phyloP scores from a whole-genome alignment of 2,113 vertebrate genomes.

The Ahaetulla prasina region DNA sequence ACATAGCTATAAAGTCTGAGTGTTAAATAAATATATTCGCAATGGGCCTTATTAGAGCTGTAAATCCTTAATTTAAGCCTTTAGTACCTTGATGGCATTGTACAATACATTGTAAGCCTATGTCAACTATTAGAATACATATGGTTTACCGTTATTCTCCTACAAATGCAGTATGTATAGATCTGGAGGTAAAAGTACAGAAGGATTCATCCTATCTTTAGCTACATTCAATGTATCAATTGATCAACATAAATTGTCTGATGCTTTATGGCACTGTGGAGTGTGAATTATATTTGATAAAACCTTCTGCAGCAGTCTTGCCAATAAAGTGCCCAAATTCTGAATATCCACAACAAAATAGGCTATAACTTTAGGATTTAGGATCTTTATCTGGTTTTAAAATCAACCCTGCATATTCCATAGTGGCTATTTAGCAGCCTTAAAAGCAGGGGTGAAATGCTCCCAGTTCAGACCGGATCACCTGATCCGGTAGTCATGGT shows the following conservation, averaged over 20 bases:
- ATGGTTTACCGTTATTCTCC: constrained; percentile 47
- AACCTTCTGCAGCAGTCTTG: neutral
- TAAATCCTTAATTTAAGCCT: constrained; percentile 35
- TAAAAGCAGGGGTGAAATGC: no score
- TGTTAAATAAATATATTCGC: constrained; percentile 20
- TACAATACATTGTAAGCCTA: constrained; percentile 4
- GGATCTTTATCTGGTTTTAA: neutral
- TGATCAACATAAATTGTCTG: neutral
- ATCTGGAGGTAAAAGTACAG: neutral
- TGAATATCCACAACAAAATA: neutral
- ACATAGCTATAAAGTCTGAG: constrained; percentile 32
- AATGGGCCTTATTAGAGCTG: constrained; percentile 31
- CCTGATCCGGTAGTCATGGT: no score
- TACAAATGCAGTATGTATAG: constrained; percentile 31
- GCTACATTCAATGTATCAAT: neutral
- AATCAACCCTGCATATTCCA: neutral
- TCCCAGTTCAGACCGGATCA: no score
- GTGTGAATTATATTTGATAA: neutral
- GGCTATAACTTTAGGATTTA: neutral
- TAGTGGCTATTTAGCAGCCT: neutral
- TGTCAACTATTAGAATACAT: constrained; percentile 36
- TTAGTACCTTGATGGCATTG: constrained; percentile 38
- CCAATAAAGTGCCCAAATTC: neutral
- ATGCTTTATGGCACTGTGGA: neutral
- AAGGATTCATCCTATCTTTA: neutral